phyloP scores from a whole-genome alignment of 2,888 invertebrate genomes.

The Cyrtodaria siliqua region DNA sequence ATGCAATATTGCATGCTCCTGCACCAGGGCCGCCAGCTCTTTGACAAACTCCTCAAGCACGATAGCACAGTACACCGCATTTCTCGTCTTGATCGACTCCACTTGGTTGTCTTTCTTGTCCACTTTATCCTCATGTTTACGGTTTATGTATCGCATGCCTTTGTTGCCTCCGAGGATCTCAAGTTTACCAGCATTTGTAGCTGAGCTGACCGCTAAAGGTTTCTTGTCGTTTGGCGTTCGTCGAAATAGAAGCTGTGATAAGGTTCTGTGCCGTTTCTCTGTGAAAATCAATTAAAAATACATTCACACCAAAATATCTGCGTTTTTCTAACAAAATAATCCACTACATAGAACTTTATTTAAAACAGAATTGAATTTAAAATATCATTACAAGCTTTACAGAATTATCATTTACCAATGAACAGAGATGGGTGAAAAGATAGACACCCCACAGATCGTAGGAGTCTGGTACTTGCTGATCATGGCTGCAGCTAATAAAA shows the following conservation, averaged over 20 bases:
- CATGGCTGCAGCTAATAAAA: too few relatives aligned
- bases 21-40: conserved; percentile 96
- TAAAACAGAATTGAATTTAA: too few relatives aligned
- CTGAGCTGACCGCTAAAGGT: conserved; percentile 2
- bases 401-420: too few relatives aligned
- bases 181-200: conserved; percentile 43
- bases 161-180: conserved; percentile 71
- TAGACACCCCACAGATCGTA: too few relatives aligned
- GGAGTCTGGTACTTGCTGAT: too few relatives aligned
- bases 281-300: too few relatives aligned
- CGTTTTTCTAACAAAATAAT: too few relatives aligned
- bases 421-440: too few relatives aligned
- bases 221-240: conserved; percentile 68
- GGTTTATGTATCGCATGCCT: conserved; percentile 78
- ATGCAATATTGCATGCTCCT: conserved; percentile 92
- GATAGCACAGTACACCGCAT: conserved; percentile 92
- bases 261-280: conserved; percentile 77
- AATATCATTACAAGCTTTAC: too few relatives aligned
- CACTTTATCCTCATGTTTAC: conserved; percentile 36
- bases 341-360: too few relatives aligned
- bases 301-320: too few relatives aligned
- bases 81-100: conserved; percentile 84
- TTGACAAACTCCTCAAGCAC: conserved; percentile 98
- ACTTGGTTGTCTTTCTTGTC: conserved; percentile 61
- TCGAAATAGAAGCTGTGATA: conserved; percentile 78